A percentile compares a stretch with the other conserved stretches of the same genome.
Evolutionary conservation across 2,888 invertebrate species (phyloP).

Genomic region (Dasypogon diadema): DNA sequence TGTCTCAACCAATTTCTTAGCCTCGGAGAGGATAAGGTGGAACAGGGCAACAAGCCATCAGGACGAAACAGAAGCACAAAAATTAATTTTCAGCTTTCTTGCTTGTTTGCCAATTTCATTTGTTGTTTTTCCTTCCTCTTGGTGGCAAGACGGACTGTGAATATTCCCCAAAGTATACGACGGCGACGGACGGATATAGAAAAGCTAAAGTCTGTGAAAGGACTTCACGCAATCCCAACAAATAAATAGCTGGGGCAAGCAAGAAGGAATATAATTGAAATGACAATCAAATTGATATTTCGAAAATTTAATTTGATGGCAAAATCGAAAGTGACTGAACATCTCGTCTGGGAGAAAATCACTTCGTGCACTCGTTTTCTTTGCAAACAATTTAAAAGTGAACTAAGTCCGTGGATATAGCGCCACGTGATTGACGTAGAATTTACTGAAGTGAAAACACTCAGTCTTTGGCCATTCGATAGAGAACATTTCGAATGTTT

Average conservation of each 20-base stretch:
- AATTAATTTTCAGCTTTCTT: slow-evolving; percentile 52
- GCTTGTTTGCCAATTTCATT: slow-evolving; percentile 48
- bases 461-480: neutral
- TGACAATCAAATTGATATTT: slow-evolving; percentile 54
- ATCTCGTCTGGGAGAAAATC: neutral
- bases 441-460: neutral
- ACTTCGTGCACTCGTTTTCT: neutral
- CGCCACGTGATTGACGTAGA: neutral
- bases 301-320: slow-evolving; percentile 47
- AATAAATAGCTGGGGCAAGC: neutral
- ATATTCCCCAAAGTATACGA: slow-evolving; percentile 5
- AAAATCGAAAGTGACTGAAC: slow-evolving; percentile 30
- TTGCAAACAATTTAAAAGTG: neutral
- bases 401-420: neutral
- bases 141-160: slow-evolving; percentile 22
- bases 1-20: slow-evolving; percentile 38
- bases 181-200: neutral
- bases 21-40: slow-evolving; percentile 1
- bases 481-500: neutral
- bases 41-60: slow-evolving; percentile 39
- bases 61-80: slow-evolving; percentile 41
- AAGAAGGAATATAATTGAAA: slow-evolving; percentile 51
- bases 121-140: slow-evolving; percentile 26
- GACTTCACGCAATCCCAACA: neutral
- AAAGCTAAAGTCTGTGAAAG: slow-evolving; percentile 8